These are phyloP conservation scores for Anser cygnoides DNA, from an alignment of 2,113 vertebrate species.

Conservation along the genomic window DNA sequence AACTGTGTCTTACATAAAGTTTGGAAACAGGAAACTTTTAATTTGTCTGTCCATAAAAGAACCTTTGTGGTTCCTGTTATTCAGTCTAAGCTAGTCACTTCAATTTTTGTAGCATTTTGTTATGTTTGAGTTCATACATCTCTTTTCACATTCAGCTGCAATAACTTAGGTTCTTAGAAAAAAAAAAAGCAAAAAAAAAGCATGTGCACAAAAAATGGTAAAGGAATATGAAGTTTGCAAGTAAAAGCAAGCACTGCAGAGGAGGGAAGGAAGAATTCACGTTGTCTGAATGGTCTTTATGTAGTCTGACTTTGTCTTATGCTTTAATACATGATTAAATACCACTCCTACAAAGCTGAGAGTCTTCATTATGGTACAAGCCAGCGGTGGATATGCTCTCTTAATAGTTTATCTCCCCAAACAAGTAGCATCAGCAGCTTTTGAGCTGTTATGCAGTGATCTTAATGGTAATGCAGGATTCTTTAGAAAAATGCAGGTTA, in stretches of 20 bases:
- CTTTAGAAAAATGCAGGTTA: neutral
- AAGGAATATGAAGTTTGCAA: neutral
- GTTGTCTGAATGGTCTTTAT: neutral
- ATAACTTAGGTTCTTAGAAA: neutral
- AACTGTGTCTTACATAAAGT: neutral
- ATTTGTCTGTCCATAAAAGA: neutral
- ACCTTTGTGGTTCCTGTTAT: neutral
- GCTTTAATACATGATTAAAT: neutral
- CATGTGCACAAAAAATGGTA: neutral
- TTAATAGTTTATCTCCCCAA: neutral
- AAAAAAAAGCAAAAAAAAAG: neutral
- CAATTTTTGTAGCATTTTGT: neutral
- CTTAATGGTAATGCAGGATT: neutral
- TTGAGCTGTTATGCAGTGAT: neutral
- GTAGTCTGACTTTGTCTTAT: neutral
- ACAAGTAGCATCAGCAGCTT: neutral
- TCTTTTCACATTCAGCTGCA: neutral
- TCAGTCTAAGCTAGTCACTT: neutral
- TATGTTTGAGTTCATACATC: neutral
- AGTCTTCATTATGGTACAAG: rapidly evolving
- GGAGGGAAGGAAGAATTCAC: neutral
- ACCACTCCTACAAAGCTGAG: rapidly evolving
- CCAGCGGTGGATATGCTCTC: neutral
- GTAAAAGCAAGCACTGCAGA: neutral
- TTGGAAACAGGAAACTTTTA: neutral